A percentile compares a stretch with the other conserved stretches of the same genome.
Evolutionary conservation across 2,113 vertebrate genomes (phyloP).

Genomic region (Onychorhynchus coronatus): DNA sequence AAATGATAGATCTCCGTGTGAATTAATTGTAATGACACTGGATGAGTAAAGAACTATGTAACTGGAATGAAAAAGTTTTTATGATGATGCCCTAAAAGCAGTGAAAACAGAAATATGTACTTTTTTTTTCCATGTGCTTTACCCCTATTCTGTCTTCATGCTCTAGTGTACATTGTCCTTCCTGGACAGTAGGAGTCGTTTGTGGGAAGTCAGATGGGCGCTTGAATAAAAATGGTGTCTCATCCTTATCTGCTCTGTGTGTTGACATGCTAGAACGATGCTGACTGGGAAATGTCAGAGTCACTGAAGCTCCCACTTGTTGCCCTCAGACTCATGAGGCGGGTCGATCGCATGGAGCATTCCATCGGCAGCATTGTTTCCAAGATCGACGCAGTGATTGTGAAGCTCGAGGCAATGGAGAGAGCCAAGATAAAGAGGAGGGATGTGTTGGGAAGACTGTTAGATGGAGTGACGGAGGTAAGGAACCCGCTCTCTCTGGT

Average conservation of each 20-base stretch:
- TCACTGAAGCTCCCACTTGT: not conserved
- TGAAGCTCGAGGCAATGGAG: slow-evolving; percentile 97
- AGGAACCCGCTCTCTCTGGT: not conserved
- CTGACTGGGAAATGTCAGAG: not conserved
- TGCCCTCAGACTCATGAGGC: slow-evolving; percentile 84
- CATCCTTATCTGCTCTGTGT: not conserved
- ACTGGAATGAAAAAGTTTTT: not conserved
- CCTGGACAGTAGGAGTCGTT: not conserved
- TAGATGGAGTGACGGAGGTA: slow-evolving; percentile 93
- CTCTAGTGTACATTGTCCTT: not conserved
- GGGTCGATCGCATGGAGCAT: slow-evolving; percentile 97
- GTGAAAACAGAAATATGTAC: not conserved
- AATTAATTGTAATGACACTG: not conserved
- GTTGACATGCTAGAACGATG: not conserved
- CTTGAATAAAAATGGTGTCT: not conserved
- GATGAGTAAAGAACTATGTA: not conserved
- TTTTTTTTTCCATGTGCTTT: not conserved
- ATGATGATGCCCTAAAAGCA: not conserved
- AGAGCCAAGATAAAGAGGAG: slow-evolving; percentile 89
- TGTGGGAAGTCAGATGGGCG: not conserved
- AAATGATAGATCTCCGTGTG: not conserved
- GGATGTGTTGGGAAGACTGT: slow-evolving; percentile 87
- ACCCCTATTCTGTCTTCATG: not conserved
- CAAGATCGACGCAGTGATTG: slow-evolving; percentile 95
- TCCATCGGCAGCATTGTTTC: slow-evolving; percentile 97